Base-by-base conservation (phyloP, 1,140 invertebrate genomes). In the Agraylea sexmaculata region DNA sequence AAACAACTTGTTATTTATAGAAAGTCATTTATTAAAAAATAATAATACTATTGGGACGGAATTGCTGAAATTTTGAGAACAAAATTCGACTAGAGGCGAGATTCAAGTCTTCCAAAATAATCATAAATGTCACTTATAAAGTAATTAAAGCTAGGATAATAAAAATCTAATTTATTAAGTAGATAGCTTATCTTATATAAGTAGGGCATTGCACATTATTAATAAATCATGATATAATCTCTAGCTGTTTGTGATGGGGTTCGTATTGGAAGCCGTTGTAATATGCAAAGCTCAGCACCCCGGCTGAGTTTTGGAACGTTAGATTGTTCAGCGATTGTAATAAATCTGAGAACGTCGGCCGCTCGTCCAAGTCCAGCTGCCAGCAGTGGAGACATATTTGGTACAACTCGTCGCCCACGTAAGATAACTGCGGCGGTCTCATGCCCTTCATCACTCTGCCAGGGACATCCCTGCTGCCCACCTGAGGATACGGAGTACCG, bases 301-400 rank as follows among this genome's bases (percentile, higher is more conserved):
- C 55, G 11, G 54, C 55, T 4, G 53, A 57, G 8, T 58, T 53
- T 3, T 53, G 54, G 6, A 56, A 54, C 0, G 54, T 43, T 21
- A 65, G 53, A 2, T 54, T 54, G 4, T 49, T 46, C 10, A 68
- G 43, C 30, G 64, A 59, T 15, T 52, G 46, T 2, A 56, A 28
- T 2, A 68, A 48, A 2, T 53, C 43, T 2, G 59, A 43, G 19
- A 66, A 66, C 2, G 54, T 43, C 1, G 83, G 85, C 47, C 86
- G 67, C 51, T 90, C 85, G 49, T 83, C 78, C 4, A 74, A 70
- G 57, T 87, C 81, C n/a, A 76, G 54, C 52, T 84, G 80, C 86
- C 86, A 91, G 53, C 86, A 89, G 45, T 85, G 79, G 4, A 80
- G 62, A 64, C 87, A 81, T 29, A 87, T 60, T 58, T 88, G 84